phyloP scores from a whole-genome alignment of 2,888 invertebrate genomes.

The Folsomia manolachei region DNA sequence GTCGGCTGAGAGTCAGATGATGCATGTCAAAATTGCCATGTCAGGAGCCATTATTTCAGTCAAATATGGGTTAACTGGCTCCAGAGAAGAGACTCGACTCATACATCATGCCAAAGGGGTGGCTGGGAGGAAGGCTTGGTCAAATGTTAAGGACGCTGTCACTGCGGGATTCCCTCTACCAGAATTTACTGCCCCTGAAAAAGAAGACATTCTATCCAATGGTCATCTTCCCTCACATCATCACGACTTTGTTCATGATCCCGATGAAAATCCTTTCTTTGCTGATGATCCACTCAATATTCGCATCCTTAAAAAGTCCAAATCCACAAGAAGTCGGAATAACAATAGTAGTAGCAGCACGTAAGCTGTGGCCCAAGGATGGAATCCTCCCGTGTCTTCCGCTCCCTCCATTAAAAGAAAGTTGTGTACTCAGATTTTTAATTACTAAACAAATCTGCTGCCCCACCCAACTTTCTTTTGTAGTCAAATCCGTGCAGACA shows the following conservation, averaged over 20 bases:
- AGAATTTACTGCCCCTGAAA: slow-evolving; percentile 84
- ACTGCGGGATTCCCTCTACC: slow-evolving; percentile 71
- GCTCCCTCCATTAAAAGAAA: not conserved
- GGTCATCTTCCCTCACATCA: slow-evolving; percentile 83
- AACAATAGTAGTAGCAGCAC: slow-evolving; percentile 8
- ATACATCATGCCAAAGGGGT: slow-evolving; percentile 84
- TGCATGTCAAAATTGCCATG: slow-evolving; percentile 80
- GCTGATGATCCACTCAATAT: slow-evolving; percentile 96
- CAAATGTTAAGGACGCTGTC: slow-evolving; percentile 80
- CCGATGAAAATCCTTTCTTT: slow-evolving; percentile 83
- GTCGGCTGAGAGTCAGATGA: slow-evolving; percentile 50
- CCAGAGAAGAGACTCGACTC: slow-evolving; percentile 82
- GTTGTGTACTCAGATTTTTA: too few species aligned
- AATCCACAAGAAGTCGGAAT: slow-evolving; percentile 24
- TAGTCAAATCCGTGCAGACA: too few species aligned
- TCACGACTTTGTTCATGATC: slow-evolving; percentile 87
- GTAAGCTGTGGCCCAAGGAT: too few species aligned
- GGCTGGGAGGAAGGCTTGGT: slow-evolving; percentile 89
- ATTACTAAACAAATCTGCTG: not conserved
- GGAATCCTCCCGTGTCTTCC: not conserved
- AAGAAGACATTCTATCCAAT: slow-evolving; percentile 80
- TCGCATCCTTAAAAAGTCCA: slow-evolving; percentile 67
- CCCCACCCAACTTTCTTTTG: not conserved
- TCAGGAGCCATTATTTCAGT: slow-evolving; percentile 85
- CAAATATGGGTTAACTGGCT: slow-evolving; percentile 88